Percentiles rank a stretch among this genome's conserved stretches.
phyloP scores from a whole-genome alignment of 2,888 invertebrate genomes.

The Cotesia congregata region DNA sequence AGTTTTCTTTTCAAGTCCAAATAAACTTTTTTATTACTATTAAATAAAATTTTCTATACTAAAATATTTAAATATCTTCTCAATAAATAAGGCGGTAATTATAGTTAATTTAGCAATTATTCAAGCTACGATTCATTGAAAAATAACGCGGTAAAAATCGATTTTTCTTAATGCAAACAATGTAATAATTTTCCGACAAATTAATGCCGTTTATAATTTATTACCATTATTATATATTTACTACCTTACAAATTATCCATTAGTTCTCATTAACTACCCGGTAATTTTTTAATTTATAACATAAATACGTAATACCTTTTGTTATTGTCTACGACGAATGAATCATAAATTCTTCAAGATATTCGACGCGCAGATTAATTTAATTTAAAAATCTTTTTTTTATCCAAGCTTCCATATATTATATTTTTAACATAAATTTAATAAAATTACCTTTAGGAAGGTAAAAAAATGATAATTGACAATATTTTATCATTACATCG shows the following conservation, averaged over 20 bases:
- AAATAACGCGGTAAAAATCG: background rate
- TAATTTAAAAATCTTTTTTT: background rate
- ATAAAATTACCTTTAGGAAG: background rate
- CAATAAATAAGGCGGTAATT: background rate
- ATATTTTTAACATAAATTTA: background rate
- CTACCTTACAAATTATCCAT: too few species aligned
- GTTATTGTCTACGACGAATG: background rate
- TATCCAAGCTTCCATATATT: background rate
- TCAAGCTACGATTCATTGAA: background rate
- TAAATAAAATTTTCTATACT: too few species aligned
- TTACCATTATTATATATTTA: too few species aligned
- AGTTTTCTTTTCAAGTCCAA: too few species aligned
- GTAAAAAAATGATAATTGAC: constrained; percentile 1
- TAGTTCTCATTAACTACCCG: too few species aligned
- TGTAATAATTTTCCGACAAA: too few species aligned
- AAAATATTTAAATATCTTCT: background rate
- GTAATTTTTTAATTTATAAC: constrained; percentile 1
- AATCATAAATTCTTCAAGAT: constrained; percentile 4
- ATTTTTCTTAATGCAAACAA: too few species aligned
- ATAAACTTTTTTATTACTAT: too few species aligned
- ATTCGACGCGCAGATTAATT: constrained; percentile 2
- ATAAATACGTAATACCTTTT: background rate
- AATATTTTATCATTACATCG: background rate
- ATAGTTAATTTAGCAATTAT: background rate
- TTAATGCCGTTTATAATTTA: too few species aligned